A percentile compares a stretch with the other conserved stretches of the same genome.
Conservation (phyloP, 92 coral and sea anemone genomes). For the Epizoanthus fatuus region DNA sequence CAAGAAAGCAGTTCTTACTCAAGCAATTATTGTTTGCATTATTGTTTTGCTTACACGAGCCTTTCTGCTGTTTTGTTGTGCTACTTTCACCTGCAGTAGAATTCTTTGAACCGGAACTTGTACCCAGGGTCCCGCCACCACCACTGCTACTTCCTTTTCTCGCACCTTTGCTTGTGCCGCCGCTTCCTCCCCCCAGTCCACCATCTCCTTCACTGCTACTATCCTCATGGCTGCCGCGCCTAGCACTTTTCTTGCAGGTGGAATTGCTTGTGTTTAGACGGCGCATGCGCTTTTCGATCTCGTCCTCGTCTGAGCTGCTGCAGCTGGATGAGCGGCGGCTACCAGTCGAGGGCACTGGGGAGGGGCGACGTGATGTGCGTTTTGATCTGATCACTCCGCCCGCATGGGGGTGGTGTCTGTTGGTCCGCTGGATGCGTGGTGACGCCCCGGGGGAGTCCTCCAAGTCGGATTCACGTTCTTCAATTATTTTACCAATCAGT, state of each 20-base stretch:
- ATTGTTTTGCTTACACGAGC: slow-evolving; percentile 59
- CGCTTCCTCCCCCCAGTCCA: slow-evolving; percentile 73
- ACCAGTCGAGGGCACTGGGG: slow-evolving; percentile 93
- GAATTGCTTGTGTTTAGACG: slow-evolving; percentile 89
- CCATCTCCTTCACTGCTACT: slow-evolving; percentile 95
- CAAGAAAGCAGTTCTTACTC: slow-evolving; percentile 45
- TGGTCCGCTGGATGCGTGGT: slow-evolving; percentile 90
- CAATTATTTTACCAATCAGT: slow-evolving; percentile 91
- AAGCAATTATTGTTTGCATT: slow-evolving; percentile 68
- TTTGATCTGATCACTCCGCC: slow-evolving; percentile 87
- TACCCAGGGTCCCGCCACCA: slow-evolving; percentile 20
- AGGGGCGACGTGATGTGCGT: slow-evolving; percentile 84
- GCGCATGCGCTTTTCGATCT: slow-evolving; percentile 95
- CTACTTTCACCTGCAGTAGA: neutral
- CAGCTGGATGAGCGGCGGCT: slow-evolving; percentile 97
- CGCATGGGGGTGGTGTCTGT: slow-evolving; percentile 74
- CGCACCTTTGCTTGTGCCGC: slow-evolving; percentile 47
- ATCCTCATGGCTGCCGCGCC: slow-evolving; percentile 90
- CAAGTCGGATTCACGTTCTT: slow-evolving; percentile 97
- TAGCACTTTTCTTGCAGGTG: slow-evolving; percentile 79
- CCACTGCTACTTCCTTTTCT: slow-evolving; percentile 10
- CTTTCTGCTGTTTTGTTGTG: slow-evolving; percentile 44
- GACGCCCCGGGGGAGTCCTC: slow-evolving; percentile 97
- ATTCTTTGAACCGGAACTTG: slow-evolving; percentile 20
- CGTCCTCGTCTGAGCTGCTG: slow-evolving; percentile 98